phyloP scores from a whole-genome alignment of 2,888 invertebrate species.

The Cloeon dipterum region DNA sequence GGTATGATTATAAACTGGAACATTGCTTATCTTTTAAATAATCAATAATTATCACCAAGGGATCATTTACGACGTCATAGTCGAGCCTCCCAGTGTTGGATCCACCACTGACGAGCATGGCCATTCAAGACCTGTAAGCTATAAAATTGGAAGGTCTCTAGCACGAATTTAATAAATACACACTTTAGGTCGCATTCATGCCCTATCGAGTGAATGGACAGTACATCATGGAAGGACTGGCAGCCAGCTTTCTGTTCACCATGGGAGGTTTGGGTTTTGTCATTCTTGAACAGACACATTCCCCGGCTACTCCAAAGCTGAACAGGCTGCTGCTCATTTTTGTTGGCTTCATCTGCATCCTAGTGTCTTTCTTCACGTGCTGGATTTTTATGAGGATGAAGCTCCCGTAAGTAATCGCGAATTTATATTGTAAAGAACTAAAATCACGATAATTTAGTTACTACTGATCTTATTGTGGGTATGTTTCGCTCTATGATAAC shows the following conservation, averaged over 20 bases:
- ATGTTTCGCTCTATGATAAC: too few relatives aligned
- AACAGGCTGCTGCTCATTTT: conserved; percentile 74
- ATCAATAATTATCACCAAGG: conserved; percentile 28
- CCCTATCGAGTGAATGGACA: conserved; percentile 96
- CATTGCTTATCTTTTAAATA: conserved; percentile 3
- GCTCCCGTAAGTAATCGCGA: conserved; percentile 37
- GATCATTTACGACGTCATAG: conserved; percentile 97
- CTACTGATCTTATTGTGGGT: too few relatives aligned
- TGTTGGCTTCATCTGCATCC: conserved; percentile 76
- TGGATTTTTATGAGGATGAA: conserved; percentile 99
- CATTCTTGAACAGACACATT: conserved; percentile 83
- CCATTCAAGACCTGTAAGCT: conserved; percentile 74
- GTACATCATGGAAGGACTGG: conserved; percentile 97
- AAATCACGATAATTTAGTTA: too few relatives aligned
- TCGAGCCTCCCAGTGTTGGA: conserved; percentile 94
- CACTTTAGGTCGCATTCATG: conserved; percentile 73
- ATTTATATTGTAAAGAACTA: too few relatives aligned
- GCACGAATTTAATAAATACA: too few relatives aligned
- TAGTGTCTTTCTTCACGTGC: conserved; percentile 86
- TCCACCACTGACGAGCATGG: conserved; percentile 96
- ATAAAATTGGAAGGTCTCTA: conserved; percentile 4
- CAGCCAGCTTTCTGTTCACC: conserved; percentile 91
- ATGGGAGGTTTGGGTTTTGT: conserved; percentile 92
- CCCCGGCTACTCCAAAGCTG: conserved; percentile 69
- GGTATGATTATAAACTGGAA: conserved; percentile 32